Base-by-base conservation (phyloP, 1,140 invertebrate genomes). In the Ceratina japonica region DNA sequence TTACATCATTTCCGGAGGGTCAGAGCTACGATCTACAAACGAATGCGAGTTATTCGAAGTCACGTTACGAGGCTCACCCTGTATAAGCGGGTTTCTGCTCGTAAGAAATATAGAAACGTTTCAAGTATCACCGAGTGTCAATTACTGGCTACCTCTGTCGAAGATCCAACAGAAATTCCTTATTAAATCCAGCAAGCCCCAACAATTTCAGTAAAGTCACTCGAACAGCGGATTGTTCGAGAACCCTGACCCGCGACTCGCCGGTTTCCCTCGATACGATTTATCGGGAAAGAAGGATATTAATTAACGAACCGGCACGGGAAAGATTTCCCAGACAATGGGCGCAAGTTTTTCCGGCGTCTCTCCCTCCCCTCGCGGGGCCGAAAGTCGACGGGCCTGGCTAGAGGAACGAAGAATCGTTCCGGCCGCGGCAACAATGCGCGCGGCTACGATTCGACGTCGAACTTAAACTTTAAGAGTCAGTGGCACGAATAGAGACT, bases 381-480 rank as follows among this genome's bases (percentile, higher is more conserved):
- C 10, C 10, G 37, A 44, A 20, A 49, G 44, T 49, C 27, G 51
- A 5, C 61, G 44, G 8, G n/a, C 4, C 12, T 2, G 18, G n/a
- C 1, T 4, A 18, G 54, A 31, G 54, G 4, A 18, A 62, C 76
- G 70, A 79, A 79, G 76, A 79, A 79, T 79, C 64, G 70, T 79
- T 79, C 76, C 62, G 56, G 52, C 62, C n/a, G 37, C 5, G 51
- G 22, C 70, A 79, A 79, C 76, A 79, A 79, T 79, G 24, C 31
- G 44, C 18, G 31, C 27, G 58, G 16, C 27, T 27, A 16, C 37
- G 59, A 74, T 59, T 49, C 61, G 70, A 16, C 61, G 69, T 64
- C 69, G 70, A 79, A 74, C 76, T 79, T 79, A 79, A 73, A 79
- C 73, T 79, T 79, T 74, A 79, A 79, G 70, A 79, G 77, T 66